Evolutionary conservation across 2,888 invertebrate species (phyloP).

Genomic region (Pycnomerus fuliginosus): DNA sequence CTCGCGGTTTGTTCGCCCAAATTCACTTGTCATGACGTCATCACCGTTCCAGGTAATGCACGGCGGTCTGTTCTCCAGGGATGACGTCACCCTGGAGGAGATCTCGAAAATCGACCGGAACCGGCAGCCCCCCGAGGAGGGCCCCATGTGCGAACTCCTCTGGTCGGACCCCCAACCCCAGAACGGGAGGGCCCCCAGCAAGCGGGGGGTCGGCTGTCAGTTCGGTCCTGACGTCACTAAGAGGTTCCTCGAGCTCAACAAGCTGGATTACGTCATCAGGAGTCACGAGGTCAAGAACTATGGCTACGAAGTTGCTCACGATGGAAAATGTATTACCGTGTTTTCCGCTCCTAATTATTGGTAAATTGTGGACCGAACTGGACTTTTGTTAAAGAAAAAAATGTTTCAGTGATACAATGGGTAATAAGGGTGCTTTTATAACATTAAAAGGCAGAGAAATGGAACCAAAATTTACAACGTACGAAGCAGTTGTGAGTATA

Average conservation of each 20-base stretch:
- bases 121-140: constrained; percentile 96
- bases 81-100: constrained; percentile 90
- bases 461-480: constrained; percentile 86
- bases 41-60: constrained; percentile 92
- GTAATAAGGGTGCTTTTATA: constrained; percentile 97
- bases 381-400: no score
- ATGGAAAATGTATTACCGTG: constrained; percentile 95
- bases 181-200: constrained; percentile 86
- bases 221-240: constrained; percentile 97
- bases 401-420: constrained; percentile 91
- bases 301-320: constrained; percentile 94
- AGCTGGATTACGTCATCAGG: constrained; percentile 89
- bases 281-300: constrained; percentile 98
- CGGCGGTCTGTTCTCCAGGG: constrained; percentile 94
- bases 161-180: constrained; percentile 98
- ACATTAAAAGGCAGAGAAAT: constrained; percentile 90
- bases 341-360: constrained; percentile 99
- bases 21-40: no score
- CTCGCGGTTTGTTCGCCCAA: no score
- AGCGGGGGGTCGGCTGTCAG: constrained; percentile 97
- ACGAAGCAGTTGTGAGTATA: constrained; percentile 87
- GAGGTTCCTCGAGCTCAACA: constrained; percentile 79
- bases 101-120: constrained; percentile 87
- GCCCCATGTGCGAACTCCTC: constrained; percentile 94
- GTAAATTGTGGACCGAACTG: no score